A percentile compares a stretch with the other conserved stretches of the same genome.
phyloP scores from a whole-genome alignment of 2,888 invertebrate species.

The Epiblema foenella region DNA sequence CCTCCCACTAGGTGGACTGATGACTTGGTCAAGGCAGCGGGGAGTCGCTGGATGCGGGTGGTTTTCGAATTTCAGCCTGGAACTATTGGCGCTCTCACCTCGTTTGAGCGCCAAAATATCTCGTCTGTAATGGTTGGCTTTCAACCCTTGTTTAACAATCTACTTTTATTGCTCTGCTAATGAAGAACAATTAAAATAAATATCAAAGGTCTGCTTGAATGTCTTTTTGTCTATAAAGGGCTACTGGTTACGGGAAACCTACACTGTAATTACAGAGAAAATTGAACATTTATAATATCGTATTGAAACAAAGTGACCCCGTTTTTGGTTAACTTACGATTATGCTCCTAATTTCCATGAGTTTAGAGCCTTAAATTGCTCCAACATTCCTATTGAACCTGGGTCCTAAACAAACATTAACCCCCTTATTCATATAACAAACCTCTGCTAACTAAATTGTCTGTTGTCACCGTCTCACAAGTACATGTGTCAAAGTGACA shows the following conservation, averaged over 20 bases:
- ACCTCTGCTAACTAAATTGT: no score
- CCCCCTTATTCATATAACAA: no score
- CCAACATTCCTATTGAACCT: background rate
- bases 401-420: slow-evolving; percentile 1
- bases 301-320: background rate
- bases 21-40: no score
- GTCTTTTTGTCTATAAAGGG: background rate
- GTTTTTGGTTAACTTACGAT: background rate
- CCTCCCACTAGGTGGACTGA: no score
- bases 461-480: no score
- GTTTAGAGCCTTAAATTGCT: background rate
- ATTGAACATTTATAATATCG: background rate
- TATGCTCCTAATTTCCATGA: background rate
- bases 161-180: background rate
- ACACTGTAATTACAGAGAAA: background rate
- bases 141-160: no score
- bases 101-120: no score
- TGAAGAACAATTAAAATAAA: background rate
- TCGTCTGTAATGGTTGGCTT: no score
- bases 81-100: no score
- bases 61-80: no score
- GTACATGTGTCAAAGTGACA: no score
- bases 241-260: background rate
- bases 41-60: no score
- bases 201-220: background rate